Evolutionary conservation across 2,888 invertebrate genomes (phyloP).

Genomic region (Ariolimax columbianus): DNA sequence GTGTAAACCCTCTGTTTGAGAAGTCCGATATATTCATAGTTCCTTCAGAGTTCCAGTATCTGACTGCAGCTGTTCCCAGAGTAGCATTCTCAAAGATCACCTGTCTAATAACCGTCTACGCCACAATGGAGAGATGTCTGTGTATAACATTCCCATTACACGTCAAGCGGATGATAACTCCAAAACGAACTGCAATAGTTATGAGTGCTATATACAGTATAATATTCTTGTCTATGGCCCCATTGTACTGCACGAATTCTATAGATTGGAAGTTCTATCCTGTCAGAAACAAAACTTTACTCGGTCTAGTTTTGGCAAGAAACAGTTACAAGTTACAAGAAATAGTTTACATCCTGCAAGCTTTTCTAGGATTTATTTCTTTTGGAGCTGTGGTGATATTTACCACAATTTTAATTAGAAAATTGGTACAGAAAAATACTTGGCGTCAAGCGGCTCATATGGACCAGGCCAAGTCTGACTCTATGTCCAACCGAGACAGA

Average conservation of each 20-base stretch:
- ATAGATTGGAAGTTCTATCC: constrained; percentile 14
- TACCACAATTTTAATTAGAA: not conserved
- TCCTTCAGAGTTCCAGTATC: not conserved
- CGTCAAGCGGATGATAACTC: constrained; percentile 11
- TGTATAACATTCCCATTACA: constrained; percentile 8
- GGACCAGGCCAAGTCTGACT: not conserved
- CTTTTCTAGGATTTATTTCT: not conserved
- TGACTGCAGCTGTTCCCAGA: not conserved
- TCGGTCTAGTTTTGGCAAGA: not conserved
- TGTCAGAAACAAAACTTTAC: not conserved
- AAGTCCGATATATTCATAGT: not conserved
- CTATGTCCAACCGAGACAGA: not conserved
- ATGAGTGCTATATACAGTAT: not conserved
- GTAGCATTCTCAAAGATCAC: not conserved
- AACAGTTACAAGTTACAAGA: not conserved
- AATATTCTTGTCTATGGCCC: not conserved
- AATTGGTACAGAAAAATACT: not conserved
- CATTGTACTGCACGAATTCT: not conserved
- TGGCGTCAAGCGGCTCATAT: not conserved
- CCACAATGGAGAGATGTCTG: not conserved
- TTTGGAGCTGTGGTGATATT: not conserved
- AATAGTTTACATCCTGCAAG: not conserved
- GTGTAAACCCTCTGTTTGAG: not conserved
- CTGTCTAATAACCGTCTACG: not conserved
- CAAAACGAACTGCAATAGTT: not conserved